A percentile compares a stretch with the other conserved stretches of the same genome.
These are phyloP conservation scores for Euproctis similis DNA, from an alignment of 2,888 invertebrate genomes.

Conservation along the genomic window DNA sequence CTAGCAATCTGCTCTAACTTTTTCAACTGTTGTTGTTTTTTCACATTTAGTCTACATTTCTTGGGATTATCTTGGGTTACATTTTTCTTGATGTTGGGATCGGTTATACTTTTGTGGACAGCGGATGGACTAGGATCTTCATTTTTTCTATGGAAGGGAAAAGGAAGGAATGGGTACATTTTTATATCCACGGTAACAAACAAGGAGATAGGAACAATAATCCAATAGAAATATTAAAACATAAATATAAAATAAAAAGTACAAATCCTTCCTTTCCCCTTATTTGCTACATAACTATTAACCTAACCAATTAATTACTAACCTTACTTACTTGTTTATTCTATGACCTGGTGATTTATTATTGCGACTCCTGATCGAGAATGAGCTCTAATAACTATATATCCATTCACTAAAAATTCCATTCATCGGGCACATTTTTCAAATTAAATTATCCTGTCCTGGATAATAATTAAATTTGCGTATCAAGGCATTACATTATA, in stretches of 20 bases:
- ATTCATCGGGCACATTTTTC: no score
- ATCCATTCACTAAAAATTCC: no score
- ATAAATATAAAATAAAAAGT: constrained; percentile 15
- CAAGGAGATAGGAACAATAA: constrained; percentile 68
- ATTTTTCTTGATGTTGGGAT: constrained; percentile 39
- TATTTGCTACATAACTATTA: constrained; percentile 46
- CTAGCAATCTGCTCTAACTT: constrained; percentile 56
- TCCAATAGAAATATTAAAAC: constrained; percentile 12
- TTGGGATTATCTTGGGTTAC: constrained; percentile 25
- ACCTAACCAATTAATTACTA: constrained; percentile 2
- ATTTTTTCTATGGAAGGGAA: constrained; percentile 57
- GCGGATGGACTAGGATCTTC: constrained; percentile 40
- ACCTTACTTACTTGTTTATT: background rate
- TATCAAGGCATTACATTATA: no score
- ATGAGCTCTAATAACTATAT: no score
- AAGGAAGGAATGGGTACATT: constrained; percentile 53
- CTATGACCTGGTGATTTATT: no score
- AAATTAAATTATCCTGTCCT: no score
- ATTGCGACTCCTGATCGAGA: no score
- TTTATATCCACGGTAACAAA: constrained; percentile 40
- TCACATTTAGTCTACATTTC: constrained; percentile 36
- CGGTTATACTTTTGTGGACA: constrained; percentile 44
- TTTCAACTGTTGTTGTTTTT: constrained; percentile 54
- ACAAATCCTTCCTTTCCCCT: constrained; percentile 69
- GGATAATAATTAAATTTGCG: no score